phyloP scores from a whole-genome alignment of 2,888 invertebrate genomes.

The Hyppa rectilinea region DNA sequence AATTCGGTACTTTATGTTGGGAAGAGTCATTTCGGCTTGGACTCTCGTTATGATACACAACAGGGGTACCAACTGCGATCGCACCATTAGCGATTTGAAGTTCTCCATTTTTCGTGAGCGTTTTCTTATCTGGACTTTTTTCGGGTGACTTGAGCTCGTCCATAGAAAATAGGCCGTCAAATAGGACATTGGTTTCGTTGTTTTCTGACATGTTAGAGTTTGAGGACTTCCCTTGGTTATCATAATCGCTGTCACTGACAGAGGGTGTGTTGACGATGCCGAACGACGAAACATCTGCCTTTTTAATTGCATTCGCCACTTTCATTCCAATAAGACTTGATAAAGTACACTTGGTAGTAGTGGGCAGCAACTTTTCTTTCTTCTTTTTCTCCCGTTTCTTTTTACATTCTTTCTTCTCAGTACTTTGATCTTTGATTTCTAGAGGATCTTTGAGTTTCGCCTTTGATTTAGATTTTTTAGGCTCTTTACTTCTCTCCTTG shows the following conservation, averaged over 20 bases:
- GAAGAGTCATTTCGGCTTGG: conserved; percentile 10
- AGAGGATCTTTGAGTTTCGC: conserved; percentile 62
- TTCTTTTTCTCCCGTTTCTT: conserved; percentile 53
- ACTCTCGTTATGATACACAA: not conserved
- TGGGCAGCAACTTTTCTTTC: conserved; percentile 62
- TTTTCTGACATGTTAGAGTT: conserved; percentile 72
- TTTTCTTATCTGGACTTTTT: conserved; percentile 53
- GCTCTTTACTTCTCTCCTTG: conserved; percentile 80
- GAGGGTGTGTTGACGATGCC: conserved; percentile 38
- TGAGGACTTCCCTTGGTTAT: conserved; percentile 80
- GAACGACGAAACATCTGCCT: conserved; percentile 26
- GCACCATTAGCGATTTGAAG: conserved; percentile 20
- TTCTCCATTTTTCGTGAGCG: conserved; percentile 42
- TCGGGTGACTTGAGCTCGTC: conserved; percentile 80
- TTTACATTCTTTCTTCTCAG: conserved; percentile 63
- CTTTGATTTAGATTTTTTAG: conserved; percentile 56
- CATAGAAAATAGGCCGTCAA: conserved; percentile 81
- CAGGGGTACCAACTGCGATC: conserved; percentile 15
- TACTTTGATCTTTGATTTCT: conserved; percentile 51
- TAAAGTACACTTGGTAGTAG: conserved; percentile 65
- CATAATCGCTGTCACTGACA: conserved; percentile 76
- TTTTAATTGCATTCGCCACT: conserved; percentile 67
- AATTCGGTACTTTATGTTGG: not conserved
- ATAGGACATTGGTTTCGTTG: conserved; percentile 74
- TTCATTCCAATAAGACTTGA: conserved; percentile 81